Evolutionary conservation across 2,888 invertebrate genomes (phyloP), one percentile per base, ranked within the genome.

Genomic region (Laspeyria flexula): DNA sequence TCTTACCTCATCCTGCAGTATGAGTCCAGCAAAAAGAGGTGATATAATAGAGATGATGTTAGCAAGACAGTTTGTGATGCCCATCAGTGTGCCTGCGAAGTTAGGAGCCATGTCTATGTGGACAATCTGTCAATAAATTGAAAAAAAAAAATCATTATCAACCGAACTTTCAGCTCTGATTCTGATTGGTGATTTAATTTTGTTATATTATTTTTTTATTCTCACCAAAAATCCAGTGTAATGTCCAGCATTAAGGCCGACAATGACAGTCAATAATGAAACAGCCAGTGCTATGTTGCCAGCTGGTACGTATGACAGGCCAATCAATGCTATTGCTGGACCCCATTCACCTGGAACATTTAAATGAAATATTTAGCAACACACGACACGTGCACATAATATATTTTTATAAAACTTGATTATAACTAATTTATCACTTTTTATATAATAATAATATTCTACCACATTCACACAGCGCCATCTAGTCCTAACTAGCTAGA

Each of bases 41-140:
- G 96, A 96, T n/a, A 96, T 82, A 55, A 97, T 95, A 33, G 96
- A 95, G 68, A 96, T 93, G 7, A 96, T 80, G 75, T 96, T 97
- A 0, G 96, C 95, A 9, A 94, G 86, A 42, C 95, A 94, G 81
- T 97, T 97, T 1, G 96, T 96, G 60, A 97, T 95, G 5, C 97
- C 97, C 96, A 97, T 96, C 53, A 97, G 79, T 0, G 95, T 94
- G 1, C 97, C 97, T 0, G 96, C 96, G 75, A 95, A 96, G 77
- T 96, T 96, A 0, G 97, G 96, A 3, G 97, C 95, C 74, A 97
- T 93, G 83, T 97, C 97, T 51, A 97, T 95, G 71, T 96, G 96
- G 67, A 96, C 97, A 21, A 94, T 93, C 92, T 95, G 94, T 95
- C 94, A 34, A 11, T n/a, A 11, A 18, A 18, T 2, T 3, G 18